Percentiles rank a stretch among this genome's conserved stretches.
Conservation (phyloP, 2,113 vertebrate genomes). For the Sorex fumeus region DNA sequence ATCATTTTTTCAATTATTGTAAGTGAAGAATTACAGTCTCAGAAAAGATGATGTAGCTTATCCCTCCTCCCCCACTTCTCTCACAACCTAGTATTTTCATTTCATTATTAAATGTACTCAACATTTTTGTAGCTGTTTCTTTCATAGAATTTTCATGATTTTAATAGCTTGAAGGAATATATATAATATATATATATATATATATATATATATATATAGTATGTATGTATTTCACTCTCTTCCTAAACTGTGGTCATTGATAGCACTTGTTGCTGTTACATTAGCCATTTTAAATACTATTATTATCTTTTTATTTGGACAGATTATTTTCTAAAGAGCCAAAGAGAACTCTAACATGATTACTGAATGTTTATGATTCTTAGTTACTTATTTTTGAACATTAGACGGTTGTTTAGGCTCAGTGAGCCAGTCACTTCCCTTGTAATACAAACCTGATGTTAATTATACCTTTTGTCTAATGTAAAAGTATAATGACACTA, state of each 20-base stretch:
- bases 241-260: not conserved
- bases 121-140: constrained; percentile 50
- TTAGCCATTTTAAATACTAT: not conserved
- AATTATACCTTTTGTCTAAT: not conserved
- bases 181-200: too few relatives aligned
- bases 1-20: constrained; percentile 57
- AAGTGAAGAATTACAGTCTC: constrained; percentile 61
- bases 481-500: not conserved
- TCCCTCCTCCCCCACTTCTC: not conserved
- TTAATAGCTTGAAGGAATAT: constrained; percentile 29
- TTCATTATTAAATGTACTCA: constrained; percentile 50
- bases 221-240: not conserved
- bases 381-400: constrained; percentile 3
- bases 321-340: not conserved
- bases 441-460: not conserved
- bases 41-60: constrained; percentile 48
- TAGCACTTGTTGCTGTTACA: not conserved
- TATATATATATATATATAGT: too few relatives aligned
- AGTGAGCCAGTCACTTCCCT: not conserved
- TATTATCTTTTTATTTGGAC: not conserved
- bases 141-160: constrained; percentile 56
- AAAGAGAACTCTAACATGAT: not conserved
- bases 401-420: not conserved
- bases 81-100: not conserved
- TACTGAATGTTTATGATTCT: not conserved